A percentile compares a stretch with the other conserved stretches of the same genome.
Evolutionary conservation across 2,797 vertebrate species (phyloP).

Genomic region (Pagetopsis macropterus): DNA sequence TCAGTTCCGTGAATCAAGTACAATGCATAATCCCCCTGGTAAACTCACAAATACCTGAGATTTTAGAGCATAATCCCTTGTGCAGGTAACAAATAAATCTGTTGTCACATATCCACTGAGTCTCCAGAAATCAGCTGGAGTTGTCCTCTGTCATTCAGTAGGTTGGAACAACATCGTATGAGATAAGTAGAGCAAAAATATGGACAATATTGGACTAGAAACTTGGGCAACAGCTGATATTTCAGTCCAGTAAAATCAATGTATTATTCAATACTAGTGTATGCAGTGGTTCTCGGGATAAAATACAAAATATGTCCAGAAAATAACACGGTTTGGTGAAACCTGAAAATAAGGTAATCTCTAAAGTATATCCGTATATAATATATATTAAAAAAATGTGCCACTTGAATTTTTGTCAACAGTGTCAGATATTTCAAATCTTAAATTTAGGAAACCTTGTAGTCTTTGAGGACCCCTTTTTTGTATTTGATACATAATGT

Average conservation of each 20-base stretch:
- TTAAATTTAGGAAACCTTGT: background rate
- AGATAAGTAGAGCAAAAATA: conserved; percentile 9
- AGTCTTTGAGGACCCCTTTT: too few species aligned
- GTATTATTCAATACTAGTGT: background rate
- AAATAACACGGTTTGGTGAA: background rate
- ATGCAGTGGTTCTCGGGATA: background rate
- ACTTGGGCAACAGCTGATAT: background rate
- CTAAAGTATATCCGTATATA: too few species aligned
- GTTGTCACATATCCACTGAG: conserved; percentile 72
- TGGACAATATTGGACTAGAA: background rate
- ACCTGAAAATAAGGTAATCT: too few species aligned
- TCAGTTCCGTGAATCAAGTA: conserved; percentile 65
- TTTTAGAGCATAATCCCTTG: conserved; percentile 73
- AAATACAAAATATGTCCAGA: background rate
- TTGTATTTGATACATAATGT: background rate
- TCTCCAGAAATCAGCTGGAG: conserved; percentile 48
- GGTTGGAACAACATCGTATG: conserved; percentile 20
- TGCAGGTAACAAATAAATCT: conserved; percentile 69
- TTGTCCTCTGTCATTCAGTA: conserved; percentile 26
- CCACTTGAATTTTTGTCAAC: too few species aligned
- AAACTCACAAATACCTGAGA: conserved; percentile 79
- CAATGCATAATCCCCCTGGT: conserved; percentile 74
- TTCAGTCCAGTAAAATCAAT: background rate
- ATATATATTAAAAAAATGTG: too few species aligned
- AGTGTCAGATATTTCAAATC: background rate